Evolutionary conservation across 1,140 invertebrate genomes (phyloP), one percentile per base, ranked within the genome.

Genomic region (Brachionus calyciflorus): DNA sequence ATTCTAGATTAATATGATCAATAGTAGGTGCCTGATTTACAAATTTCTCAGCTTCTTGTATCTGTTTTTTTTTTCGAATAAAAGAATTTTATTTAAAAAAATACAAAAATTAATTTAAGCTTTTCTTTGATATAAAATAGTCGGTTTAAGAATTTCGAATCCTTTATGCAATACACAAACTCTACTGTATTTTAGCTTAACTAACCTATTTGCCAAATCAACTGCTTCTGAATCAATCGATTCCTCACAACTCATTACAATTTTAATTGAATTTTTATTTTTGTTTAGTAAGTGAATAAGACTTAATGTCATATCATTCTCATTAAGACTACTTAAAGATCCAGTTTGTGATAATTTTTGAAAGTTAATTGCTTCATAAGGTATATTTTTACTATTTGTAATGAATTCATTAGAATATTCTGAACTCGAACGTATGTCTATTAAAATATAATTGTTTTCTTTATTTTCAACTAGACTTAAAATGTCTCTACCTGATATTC

Each of bases 401-500:
- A 70, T 9, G 30, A 40, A 53, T 68, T 41, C 17, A 81, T 80
- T 78, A 9, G 46, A 30, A 51, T 88, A 93, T 87, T 92, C 90
- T 51, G 89, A 89, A 77, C 86, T 84, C 79, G 88, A 87, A 51
- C 92, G 87, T 37, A 92, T 85, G 84, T 93, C 92, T 51, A 96
- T 88, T 7, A 92, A 87, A 3, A 92, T 83, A 41, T 84, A 77
- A 41, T 51, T 49, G 12, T 40, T 17, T 4, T 24, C 1, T 51
- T 73, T 73, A 21, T 49, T 9, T 21, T 73, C 83, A n/a, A 81
- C 80, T 49, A 95, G 81, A 46, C 90, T 87, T 55, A 93, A 86
- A 79, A 95, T 89, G 85, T 96, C 93, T 65, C 90, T 89, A 12
- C 90, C 89, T 79, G 91, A 93, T 75, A 96, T 92, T 51, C 92